Evolutionary conservation across 2,797 vertebrate genomes (phyloP), one percentile per base, ranked within the genome.

Genomic region (Steatocranus sp.): DNA sequence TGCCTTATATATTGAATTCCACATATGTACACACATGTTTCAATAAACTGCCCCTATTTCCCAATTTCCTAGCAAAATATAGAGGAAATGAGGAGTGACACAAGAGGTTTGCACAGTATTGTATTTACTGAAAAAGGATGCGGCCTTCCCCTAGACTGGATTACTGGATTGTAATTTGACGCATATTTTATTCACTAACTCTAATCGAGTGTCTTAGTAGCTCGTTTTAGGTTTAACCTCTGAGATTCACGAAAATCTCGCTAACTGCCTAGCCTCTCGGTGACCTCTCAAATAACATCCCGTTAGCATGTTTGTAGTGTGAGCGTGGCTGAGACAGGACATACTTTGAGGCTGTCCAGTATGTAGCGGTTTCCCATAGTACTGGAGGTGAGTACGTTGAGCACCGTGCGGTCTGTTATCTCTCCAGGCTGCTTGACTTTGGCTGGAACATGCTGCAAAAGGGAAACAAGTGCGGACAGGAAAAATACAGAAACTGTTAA

Each of bases 321-420:
- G 11, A 63, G 18, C 5, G 3, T 12, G 20, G n/a, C 43, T 11
- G 27, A 75, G 38, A 11, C 51, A 5, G 66, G 46, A 88, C 95
- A 74, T 85, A 98, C 98, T 92, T 97, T 97, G 74, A 94, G 94
- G 87, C 88, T 96, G 89, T 99, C 98, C 93, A 98, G 86, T 8
- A 98, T 87, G 91, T 94, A 97, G 75, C 91, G 94, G 36, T 90
- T 54, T 78, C 86, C 95, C 53, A 92, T 95, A 79, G 86, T 95
- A 9, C 58, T 48, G 10, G 95, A 96, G 61, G 93, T 92, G 74
- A 97, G 91, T 53, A 98, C 93, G 10, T 98, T 99, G 87, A 99
- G 97, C 75, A 99, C 93, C 1, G 96, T 96, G 79, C 91, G 95
- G 76, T 93, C 84, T 46, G 97, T 96, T 90, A 96, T 87, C 81